A percentile compares a stretch with the other conserved stretches of the same genome.
Conservation (phyloP, 1,140 invertebrate genomes). For the Glossosoma conforme region DNA sequence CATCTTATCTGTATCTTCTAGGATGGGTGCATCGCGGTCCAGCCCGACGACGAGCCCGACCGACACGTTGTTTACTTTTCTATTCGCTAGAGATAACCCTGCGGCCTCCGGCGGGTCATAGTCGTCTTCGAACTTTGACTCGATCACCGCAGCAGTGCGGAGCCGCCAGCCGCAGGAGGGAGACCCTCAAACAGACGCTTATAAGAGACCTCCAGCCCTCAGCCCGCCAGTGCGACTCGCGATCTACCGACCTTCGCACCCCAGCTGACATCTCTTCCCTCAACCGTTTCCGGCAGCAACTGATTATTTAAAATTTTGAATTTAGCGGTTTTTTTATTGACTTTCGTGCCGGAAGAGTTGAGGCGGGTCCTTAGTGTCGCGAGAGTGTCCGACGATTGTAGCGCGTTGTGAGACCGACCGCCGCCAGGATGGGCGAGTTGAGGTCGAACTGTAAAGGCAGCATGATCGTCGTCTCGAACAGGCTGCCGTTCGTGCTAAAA, state of each 20-base stretch:
- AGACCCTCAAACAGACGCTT: constrained; percentile 1
- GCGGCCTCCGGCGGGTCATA: constrained; percentile 9
- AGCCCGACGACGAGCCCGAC: no score
- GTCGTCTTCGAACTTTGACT: constrained; percentile 20
- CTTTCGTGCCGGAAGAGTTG: constrained; percentile 4
- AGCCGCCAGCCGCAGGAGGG: background rate
- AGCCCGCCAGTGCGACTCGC: constrained; percentile 8
- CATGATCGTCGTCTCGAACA: constrained; percentile 86
- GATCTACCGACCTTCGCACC: background rate
- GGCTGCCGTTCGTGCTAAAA: constrained; percentile 80
- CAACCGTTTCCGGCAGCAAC: background rate
- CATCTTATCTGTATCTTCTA: no score
- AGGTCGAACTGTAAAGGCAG: constrained; percentile 54
- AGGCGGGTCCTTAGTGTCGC: constrained; percentile 11
- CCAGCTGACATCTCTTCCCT: no score
- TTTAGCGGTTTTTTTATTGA: no score
- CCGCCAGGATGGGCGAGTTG: constrained; percentile 20
- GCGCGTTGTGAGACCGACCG: background rate
- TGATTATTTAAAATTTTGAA: no score
- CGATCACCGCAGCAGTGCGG: constrained; percentile 4
- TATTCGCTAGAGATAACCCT: constrained; percentile 14
- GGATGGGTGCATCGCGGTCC: no score
- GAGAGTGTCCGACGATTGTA: background rate
- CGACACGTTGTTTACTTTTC: constrained; percentile 15
- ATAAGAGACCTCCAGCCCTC: constrained; percentile 9